Base-by-base conservation (phyloP, 2,797 vertebrate genomes). In the Muscicapa striata region DNA sequence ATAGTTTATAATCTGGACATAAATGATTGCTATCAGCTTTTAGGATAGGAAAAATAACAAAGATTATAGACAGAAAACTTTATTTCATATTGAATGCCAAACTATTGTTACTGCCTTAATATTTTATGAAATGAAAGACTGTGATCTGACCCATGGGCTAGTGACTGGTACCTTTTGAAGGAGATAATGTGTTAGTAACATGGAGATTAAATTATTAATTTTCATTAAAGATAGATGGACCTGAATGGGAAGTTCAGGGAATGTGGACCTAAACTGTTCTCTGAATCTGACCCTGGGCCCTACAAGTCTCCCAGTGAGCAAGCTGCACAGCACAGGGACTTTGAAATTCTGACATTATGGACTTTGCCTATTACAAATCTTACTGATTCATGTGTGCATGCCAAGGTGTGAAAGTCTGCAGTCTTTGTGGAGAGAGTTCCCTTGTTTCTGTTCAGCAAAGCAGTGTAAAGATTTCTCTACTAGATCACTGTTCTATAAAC, bases 71-170 rank as follows among this genome's bases (percentile, higher is more conserved):
- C 36, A 40, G 67, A 59, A 72, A 70, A 23, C 58, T 81, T 93
- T n/a, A 43, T 67, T 36, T 51, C 34, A 30, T 83, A 83, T 84
- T 79, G 84, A 88, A 86, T 82, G 16, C 22, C 81, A n/a, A 72
- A 48, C 9, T 86, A 5, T 76, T 90, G 59, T 75, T 88, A 62
- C 66, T 91, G 46, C 24, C n/a, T 92, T 85, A 92, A 91, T 85
- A 73, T 36, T 87, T 59, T 27, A 43, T 59, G 43, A 73, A 92
- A 52, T 57, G 62, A 84, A 81, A 93, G 69, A 15, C 9, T 73
- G 23, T 59, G 77, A 70, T 89, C 54, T 90, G 94, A 82, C 69
- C 34, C 14, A 10, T 34, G 52, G 2, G 4, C 40, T 59, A 36
- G 27, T 46, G 79, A 88, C 70, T 57, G 55, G 62, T 73, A 43